phyloP scores from a whole-genome alignment of 2,888 invertebrate genomes.

The Bursaphelenchus okinawaensis region DNA sequence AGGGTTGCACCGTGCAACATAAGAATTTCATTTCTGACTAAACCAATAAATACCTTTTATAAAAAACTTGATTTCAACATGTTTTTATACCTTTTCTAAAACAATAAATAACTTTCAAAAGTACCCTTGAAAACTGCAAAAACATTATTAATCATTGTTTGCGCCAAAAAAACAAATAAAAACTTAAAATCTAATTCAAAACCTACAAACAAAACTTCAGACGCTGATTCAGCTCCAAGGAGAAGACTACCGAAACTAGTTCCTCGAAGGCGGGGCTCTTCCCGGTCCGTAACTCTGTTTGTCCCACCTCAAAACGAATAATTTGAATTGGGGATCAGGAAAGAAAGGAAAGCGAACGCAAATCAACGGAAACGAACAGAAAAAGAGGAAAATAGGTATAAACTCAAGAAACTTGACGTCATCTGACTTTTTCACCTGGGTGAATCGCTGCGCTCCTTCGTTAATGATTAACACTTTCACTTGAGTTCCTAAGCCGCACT shows the following conservation, averaged over 20 bases:
- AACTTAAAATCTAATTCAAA: background rate
- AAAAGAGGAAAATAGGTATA: background rate
- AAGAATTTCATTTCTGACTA: too few species aligned
- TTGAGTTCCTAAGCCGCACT: background rate
- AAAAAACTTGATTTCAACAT: too few species aligned
- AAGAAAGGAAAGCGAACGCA: too few species aligned
- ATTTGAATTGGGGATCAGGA: too few species aligned
- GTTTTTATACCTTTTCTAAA: too few species aligned
- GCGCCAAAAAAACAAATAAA: too few species aligned
- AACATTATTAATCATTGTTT: too few species aligned
- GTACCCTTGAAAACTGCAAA: too few species aligned
- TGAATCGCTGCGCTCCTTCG: background rate
- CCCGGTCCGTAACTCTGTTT: constrained; percentile 21
- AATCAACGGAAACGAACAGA: too few species aligned
- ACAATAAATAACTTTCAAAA: too few species aligned
- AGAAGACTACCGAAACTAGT: constrained; percentile 18
- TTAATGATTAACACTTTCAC: background rate
- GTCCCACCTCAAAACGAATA: constrained; percentile 20
- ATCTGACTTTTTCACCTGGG: background rate
- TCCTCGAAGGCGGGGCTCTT: constrained; percentile 17
- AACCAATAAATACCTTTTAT: too few species aligned
- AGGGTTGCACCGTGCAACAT: too few species aligned
- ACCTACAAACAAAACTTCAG: constrained; percentile 25
- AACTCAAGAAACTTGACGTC: background rate
- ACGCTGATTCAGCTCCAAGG: constrained; percentile 23